phyloP scores from a whole-genome alignment of 2,113 vertebrate genomes.

The Clarias macrocephalus region DNA sequence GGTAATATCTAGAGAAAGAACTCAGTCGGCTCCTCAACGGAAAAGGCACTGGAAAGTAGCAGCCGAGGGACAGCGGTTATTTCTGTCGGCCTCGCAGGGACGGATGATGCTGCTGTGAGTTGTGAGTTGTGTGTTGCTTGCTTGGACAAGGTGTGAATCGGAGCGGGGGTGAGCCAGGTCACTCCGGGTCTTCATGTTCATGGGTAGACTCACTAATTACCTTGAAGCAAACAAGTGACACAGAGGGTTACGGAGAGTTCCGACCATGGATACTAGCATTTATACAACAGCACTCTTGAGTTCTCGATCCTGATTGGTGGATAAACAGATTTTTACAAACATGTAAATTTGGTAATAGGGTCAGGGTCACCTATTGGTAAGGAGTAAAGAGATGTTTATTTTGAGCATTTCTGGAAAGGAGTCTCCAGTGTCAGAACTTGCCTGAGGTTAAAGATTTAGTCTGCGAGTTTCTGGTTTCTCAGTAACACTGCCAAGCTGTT shows the following conservation, averaged over 20 bases:
- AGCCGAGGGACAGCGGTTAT: not conserved
- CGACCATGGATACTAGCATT: not conserved
- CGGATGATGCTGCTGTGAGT: slow-evolving; percentile 3
- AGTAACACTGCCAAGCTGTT: not conserved
- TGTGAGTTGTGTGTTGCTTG: slow-evolving; percentile 17
- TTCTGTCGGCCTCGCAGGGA: not conserved
- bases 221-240: slow-evolving; percentile 46
- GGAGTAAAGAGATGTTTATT: not conserved
- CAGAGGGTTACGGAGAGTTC: not conserved
- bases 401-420: not conserved
- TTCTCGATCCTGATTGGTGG: not conserved
- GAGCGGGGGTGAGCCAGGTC: not conserved
- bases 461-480: not conserved
- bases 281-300: not conserved
- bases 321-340: not conserved
- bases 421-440: not conserved
- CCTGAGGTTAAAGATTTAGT: not conserved
- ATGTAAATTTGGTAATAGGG: not conserved
- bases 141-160: slow-evolving; percentile 11
- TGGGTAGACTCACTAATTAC: slow-evolving; percentile 74
- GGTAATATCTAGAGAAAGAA: not conserved
- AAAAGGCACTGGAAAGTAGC: slow-evolving; percentile 21
- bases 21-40: not conserved
- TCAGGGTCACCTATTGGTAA: not conserved
- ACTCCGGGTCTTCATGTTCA: slow-evolving; percentile 70